Base-by-base conservation (phyloP, 2,888 invertebrate genomes). In the Deilephila porcellus region DNA sequence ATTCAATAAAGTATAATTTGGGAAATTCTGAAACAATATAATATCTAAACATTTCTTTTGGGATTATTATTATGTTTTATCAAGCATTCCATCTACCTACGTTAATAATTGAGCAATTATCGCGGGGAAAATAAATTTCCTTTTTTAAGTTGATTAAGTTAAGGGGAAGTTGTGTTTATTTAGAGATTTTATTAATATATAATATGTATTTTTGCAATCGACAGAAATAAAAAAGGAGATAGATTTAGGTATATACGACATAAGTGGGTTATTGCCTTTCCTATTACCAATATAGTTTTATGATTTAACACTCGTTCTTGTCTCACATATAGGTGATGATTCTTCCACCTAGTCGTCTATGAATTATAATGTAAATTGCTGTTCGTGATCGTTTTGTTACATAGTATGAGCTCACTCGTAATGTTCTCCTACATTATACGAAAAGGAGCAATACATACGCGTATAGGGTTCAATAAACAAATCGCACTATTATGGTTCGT, bases 391-490 rank as follows among this genome's bases (percentile, higher is more conserved):
- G 56, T 56, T 56, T n/a, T 56, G 19, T 56, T 56, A 56, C 56
- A 56, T n/a, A 56, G 56, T 56, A 56, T n/a, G n/a, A 56, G 56
- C 56, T 56, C n/a, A 56, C n/a, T 56, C 56, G 56, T 56, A n/a
- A 56, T 56, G 19, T 6, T 56, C n/a, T 56, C 7, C 56, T 56
- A 7, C 56, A 56, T 56, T 56, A 56, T 56, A 56, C 56, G n/a
- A 56, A 56, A 56, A n/a, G 19, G 56, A 4, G 17, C n/a, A 56
- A 56, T 56, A 56, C n/a, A 56, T 56, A 53, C 53, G 0, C 56
- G 56, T 56, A 56, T n/a, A 56, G 56, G 56, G 56, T 56, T 56
- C 56, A n/a, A 56, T 56, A 56, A 56, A 56, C 56, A 56, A n/a
- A 56, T 56, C n/a, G 56, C n/a, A n/a, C 56, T 56, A n/a, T 56